Evolutionary conservation across 2,797 vertebrate species (phyloP).

Genomic region (Eulemur albifrons): DNA sequence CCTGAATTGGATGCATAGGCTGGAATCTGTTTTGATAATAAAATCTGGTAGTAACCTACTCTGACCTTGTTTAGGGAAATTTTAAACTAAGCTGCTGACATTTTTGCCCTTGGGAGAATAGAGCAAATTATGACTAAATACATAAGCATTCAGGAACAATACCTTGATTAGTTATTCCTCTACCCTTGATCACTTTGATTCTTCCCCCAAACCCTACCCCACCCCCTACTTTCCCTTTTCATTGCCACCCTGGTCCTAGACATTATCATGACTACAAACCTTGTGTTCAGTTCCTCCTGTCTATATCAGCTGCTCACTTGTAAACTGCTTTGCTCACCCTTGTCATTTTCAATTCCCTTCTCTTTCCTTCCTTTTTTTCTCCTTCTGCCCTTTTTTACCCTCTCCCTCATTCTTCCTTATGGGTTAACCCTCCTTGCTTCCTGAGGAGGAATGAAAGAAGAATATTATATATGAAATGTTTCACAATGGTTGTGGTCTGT

Average conservation of each 20-base stretch:
- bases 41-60: not conserved
- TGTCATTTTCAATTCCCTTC: conserved; percentile 42
- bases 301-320: conserved; percentile 44
- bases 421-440: not conserved
- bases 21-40: conserved; percentile 6
- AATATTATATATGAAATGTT: conserved; percentile 53
- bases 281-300: not conserved
- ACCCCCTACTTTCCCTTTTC: not conserved
- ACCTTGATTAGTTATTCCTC: not conserved
- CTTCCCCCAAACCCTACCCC: not conserved
- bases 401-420: not conserved
- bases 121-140: not conserved
- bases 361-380: not conserved
- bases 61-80: not conserved
- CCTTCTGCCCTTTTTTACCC: not conserved
- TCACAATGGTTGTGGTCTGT: conserved; percentile 21
- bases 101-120: conserved; percentile 22
- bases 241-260: not conserved
- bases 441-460: conserved; percentile 67
- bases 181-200: not conserved
- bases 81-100: conserved; percentile 35
- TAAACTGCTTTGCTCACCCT: conserved; percentile 46
- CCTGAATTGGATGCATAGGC: not conserved
- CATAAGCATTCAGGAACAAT: not conserved
- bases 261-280: not conserved